Percentiles rank a stretch among this genome's conserved stretches.
Evolutionary conservation across 2,797 vertebrate species (phyloP).

Genomic region (Spinibarbus caldwelli): DNA sequence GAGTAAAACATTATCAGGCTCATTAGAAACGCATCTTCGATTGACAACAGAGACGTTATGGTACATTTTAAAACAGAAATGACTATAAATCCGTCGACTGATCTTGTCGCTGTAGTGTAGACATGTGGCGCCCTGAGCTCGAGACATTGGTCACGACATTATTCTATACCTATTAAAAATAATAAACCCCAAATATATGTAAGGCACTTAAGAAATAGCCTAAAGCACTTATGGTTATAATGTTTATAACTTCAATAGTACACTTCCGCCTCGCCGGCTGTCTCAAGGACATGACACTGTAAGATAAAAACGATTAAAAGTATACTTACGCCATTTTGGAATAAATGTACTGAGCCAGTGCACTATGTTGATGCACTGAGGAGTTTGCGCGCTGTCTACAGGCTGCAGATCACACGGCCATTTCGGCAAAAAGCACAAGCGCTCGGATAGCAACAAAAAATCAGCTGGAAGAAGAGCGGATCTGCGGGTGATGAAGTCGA

Average conservation of each 20-base stretch:
- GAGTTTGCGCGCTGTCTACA: conserved; percentile 72
- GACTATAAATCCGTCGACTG: background rate
- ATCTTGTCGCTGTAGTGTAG: background rate
- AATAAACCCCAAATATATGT: background rate
- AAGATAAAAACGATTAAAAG: background rate
- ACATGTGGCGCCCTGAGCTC: background rate
- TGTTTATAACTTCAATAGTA: background rate
- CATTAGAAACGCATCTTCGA: fast-evolving
- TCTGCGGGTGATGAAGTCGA: conserved; percentile 40
- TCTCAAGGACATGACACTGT: background rate
- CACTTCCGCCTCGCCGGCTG: background rate
- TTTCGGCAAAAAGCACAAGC: conserved; percentile 67
- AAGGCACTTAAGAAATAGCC: too few relatives aligned
- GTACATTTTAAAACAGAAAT: background rate
- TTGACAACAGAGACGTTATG: fast-evolving
- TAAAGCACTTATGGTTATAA: background rate
- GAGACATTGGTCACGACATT: too few relatives aligned
- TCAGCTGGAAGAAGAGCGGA: background rate
- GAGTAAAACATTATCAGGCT: fast-evolving
- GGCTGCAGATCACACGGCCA: conserved; percentile 80
- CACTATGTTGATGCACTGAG: conserved; percentile 82
- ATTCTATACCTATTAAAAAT: background rate
- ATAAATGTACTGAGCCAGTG: conserved; percentile 76
- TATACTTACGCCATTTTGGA: conserved; percentile 81
- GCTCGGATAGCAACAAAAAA: conserved; percentile 42